Base-by-base conservation (phyloP, 2,888 invertebrate genomes). In the Ditula angustiorana region DNA sequence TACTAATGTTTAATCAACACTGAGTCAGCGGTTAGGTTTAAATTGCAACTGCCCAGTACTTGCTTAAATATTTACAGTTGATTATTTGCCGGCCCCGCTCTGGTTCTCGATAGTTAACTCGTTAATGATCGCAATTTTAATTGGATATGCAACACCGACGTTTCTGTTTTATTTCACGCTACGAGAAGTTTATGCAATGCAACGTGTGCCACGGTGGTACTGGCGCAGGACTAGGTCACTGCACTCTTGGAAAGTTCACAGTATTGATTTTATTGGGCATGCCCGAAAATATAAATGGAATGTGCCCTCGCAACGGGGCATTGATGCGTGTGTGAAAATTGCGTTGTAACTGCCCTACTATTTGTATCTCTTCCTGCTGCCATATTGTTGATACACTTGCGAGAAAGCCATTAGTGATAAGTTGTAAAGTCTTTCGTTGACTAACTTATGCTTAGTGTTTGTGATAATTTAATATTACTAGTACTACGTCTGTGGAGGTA, bases 211-310 rank as follows among this genome's bases (percentile, higher is more conserved):
- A 86, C 87, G 83, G 79, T 74, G 78, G 77, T 72, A 71, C 41
- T 41, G 79, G 81, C 82, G 80, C 79, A 80, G 78, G 82, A 90
- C 83, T 92, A 76, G 92, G 92, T 92, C 92, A 92, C 78, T 91
- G 92, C 86, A 91, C 92, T 86, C 83, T 77, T 82, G 83, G 80
- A 88, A 88, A 90, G 91, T 91, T 90, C 89, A 85, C 87, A 80
- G 91, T 92, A 92, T 92, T 90, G 92, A 92, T 92, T 92, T 92
- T 92, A 92, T 92, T 91, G 91, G 86, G 87, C 89, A 74, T 86
- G 88, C 87, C 91, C 90, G 82, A 88, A 92, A 91, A 91, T 92
- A 90, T 90, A 90, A 90, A 90, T 86, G 87, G 81, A 78, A 79
- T 80, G 76, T 77, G 77, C 72, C 69, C 71, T 73, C 68, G 78